These are phyloP conservation scores for Sula dactylatra DNA, from an alignment of 2,113 vertebrate genomes.

Conservation along the genomic window DNA sequence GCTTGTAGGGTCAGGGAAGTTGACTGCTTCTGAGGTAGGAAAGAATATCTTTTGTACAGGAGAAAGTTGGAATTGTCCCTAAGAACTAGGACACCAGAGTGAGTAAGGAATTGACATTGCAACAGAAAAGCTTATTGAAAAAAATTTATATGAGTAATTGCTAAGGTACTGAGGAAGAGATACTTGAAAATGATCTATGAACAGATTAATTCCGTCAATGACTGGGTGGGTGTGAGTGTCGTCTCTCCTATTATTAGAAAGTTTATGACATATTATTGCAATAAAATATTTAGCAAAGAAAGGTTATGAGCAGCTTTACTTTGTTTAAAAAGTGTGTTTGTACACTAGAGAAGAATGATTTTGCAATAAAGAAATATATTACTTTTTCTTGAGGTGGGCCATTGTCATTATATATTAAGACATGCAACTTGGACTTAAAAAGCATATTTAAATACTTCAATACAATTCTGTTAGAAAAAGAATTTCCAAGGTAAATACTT, in stretches of 20 bases:
- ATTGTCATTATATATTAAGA: not conserved
- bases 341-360: not conserved
- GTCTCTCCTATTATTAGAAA: not conserved
- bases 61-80: not conserved
- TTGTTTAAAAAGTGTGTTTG: not conserved
- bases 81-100: not conserved
- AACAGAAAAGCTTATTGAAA: not conserved
- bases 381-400: not conserved
- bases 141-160: not conserved
- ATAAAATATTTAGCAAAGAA: not conserved
- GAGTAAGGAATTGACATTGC: not conserved
- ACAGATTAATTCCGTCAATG: not conserved
- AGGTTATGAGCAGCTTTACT: not conserved
- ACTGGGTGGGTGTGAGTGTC: not conserved
- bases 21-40: not conserved
- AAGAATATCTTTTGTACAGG: not conserved
- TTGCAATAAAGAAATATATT: not conserved
- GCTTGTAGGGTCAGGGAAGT: not conserved
- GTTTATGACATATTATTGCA: not conserved
- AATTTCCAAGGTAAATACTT: not conserved
- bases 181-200: not conserved
- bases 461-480: not conserved
- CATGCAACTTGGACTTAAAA: not conserved
- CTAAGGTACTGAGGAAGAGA: not conserved
- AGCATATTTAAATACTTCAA: not conserved